Evolutionary conservation across 1,140 invertebrate genomes (phyloP).

Genomic region (Nymphalis io): DNA sequence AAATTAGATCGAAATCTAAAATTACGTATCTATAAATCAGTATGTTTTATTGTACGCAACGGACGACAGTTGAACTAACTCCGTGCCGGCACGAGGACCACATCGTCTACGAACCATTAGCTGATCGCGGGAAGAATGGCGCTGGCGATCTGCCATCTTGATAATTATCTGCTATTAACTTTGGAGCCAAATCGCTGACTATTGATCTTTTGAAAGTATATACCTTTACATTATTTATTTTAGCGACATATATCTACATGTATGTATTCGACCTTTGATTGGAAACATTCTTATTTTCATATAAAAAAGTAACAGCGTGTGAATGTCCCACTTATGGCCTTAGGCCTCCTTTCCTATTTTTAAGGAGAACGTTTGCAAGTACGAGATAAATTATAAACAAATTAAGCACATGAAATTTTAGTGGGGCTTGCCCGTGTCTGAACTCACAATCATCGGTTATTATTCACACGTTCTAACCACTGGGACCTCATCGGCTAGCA

Average conservation of each 20-base stretch:
- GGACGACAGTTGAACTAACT: background rate
- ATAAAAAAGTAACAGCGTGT: too few species aligned
- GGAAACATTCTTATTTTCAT: too few species aligned
- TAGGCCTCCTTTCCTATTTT: too few species aligned
- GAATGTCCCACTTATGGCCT: too few species aligned
- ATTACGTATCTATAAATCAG: background rate
- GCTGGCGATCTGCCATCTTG: conserved; percentile 29
- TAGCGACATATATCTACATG: background rate
- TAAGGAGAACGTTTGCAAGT: too few species aligned
- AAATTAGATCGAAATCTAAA: background rate
- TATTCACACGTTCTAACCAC: too few species aligned
- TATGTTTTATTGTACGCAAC: background rate
- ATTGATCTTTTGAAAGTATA: background rate
- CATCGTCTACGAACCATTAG: background rate
- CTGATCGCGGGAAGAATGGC: conserved; percentile 17
- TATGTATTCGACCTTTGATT: too few species aligned
- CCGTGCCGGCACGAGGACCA: background rate
- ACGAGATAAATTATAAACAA: too few species aligned
- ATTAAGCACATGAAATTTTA: too few species aligned
- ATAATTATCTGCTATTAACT: conserved; percentile 37
- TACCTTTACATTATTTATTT: background rate
- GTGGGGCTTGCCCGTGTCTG: too few species aligned
- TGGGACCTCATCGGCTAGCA: too few species aligned
- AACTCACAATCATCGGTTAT: too few species aligned
- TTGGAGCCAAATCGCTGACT: conserved; percentile 3